A percentile compares a stretch with the other conserved stretches of the same genome.
These are phyloP conservation scores for Agrochola circellaris DNA, from an alignment of 2,888 invertebrate genomes.

Conservation along the genomic window DNA sequence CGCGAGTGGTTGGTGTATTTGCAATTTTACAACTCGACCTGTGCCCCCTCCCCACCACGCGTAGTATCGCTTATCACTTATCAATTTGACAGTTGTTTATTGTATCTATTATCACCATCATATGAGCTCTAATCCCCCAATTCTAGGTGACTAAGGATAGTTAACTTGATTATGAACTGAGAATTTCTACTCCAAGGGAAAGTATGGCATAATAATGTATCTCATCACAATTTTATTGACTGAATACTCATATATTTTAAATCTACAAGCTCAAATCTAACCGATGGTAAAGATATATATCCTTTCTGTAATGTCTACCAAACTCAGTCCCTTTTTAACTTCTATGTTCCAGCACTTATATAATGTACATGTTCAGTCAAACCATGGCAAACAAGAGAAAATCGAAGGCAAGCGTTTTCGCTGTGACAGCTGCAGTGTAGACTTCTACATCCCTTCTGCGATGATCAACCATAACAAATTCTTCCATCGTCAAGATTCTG, in stretches of 20 bases:
- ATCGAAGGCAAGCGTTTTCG: constrained; percentile 75
- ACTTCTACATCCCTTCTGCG: constrained; percentile 90
- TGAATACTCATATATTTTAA: background rate
- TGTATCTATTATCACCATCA: constrained; percentile 21
- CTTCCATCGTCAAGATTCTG: constrained; percentile 86
- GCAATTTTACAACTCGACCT: constrained; percentile 60
- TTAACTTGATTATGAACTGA: background rate
- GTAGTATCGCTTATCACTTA: constrained; percentile 59
- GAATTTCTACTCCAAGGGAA: background rate
- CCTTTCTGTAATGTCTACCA: background rate
- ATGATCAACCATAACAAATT: constrained; percentile 91
- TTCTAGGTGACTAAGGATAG: constrained; percentile 5
- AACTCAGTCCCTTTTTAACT: constrained; percentile 5
- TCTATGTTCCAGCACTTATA: constrained; percentile 86
- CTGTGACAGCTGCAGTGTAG: constrained; percentile 90
- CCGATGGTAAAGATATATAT: constrained; percentile 1
- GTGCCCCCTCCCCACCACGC: constrained; percentile 70
- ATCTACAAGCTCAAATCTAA: background rate
- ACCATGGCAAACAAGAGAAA: constrained; percentile 79
- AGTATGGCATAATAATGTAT: background rate
- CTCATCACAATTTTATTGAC: background rate
- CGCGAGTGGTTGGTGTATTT: constrained; percentile 27
- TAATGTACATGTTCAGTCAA: constrained; percentile 90
- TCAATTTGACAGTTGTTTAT: constrained; percentile 51
- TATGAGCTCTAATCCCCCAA: background rate